These are phyloP conservation scores for Ophioninae sp. DNA, from an alignment of 2,888 invertebrate genomes.

Conservation along the genomic window DNA sequence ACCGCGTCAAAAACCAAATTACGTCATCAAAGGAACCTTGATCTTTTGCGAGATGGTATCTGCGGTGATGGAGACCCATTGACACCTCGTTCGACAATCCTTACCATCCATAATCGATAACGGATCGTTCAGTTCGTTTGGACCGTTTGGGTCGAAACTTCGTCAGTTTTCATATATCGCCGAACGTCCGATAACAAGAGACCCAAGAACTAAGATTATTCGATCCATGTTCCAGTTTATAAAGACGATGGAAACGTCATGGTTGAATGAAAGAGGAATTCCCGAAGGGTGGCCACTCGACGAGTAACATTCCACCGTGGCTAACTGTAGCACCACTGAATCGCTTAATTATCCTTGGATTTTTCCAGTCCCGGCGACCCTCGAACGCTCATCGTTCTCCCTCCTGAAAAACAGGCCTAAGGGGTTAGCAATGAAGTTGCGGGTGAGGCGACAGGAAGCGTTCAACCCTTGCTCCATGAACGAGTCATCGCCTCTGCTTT, in stretches of 20 bases:
- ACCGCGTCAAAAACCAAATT: constrained; percentile 79
- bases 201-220: constrained; percentile 32
- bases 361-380: constrained; percentile 66
- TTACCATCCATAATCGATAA: constrained; percentile 36
- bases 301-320: constrained; percentile 66
- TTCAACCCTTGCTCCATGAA: constrained; percentile 70
- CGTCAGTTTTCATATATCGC: not conserved
- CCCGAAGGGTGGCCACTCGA: constrained; percentile 35
- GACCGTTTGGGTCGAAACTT: too few species aligned
- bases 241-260: constrained; percentile 53
- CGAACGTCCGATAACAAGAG: not conserved
- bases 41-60: constrained; percentile 81
- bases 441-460: not conserved
- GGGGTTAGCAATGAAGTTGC: constrained; percentile 78
- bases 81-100: constrained; percentile 50
- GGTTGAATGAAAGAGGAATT: constrained; percentile 53
- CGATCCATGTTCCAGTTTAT: constrained; percentile 9
- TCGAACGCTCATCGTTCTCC: constrained; percentile 59
- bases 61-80: constrained; percentile 66
- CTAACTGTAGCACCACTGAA: constrained; percentile 60
- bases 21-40: constrained; percentile 79
- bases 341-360: constrained; percentile 75
- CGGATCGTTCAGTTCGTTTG: constrained; percentile 28
- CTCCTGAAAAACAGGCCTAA: constrained; percentile 66
- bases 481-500: constrained; percentile 80